Base-by-base conservation (phyloP, 1,140 invertebrate genomes). In the Drosophila rufa region DNA sequence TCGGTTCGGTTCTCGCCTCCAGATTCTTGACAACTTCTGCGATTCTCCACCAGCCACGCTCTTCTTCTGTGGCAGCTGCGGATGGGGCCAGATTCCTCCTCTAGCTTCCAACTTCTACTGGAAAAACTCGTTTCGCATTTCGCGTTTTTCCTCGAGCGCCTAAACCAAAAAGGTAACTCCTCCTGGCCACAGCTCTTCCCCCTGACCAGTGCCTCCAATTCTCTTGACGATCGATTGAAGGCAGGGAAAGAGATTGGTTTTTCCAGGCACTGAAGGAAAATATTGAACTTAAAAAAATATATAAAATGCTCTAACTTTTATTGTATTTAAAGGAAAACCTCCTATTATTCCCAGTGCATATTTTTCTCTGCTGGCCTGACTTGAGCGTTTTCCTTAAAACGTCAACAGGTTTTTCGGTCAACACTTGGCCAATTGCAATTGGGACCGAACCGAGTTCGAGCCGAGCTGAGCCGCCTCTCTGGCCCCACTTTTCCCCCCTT, bases 21-120 rank as follows among this genome's bases (percentile, higher is more conserved):
- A 71, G 68, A 70, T 73, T 73, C 66, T 73, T 71, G 69, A 58
- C 65, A 56, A 70, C 53, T 73, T 73, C 50, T 68, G 25, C 48
- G 6, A 25, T 42, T 47, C n/a, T 45, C 14, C 27, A 15, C 27
- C 48, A 11, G 27, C 48, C 12, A n/a, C 6, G 4, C 40, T 47
- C 40, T 33, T 36, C 7, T 27, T 46, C 8, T 22, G 38, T 30
- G 45, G 30, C 69, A 59, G 38, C 66, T 38, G 53, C 53, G 14
- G 69, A 71, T 60, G 67, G 42, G 67, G 53, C 69, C 69, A 60
- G 53, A 73, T 73, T 73, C 67, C 69, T 59, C 22, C 2, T 45
- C 38, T 11, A 46, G 4, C 43, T 46, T 2, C 17, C 9, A 4
- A n/a, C 65, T n/a, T 73, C 68, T 73, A 73, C 69, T 51, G 69